Evolutionary conservation across 2,113 vertebrate species (phyloP), one percentile per base, ranked within the genome.

Genomic region (Cepphus grylle): DNA sequence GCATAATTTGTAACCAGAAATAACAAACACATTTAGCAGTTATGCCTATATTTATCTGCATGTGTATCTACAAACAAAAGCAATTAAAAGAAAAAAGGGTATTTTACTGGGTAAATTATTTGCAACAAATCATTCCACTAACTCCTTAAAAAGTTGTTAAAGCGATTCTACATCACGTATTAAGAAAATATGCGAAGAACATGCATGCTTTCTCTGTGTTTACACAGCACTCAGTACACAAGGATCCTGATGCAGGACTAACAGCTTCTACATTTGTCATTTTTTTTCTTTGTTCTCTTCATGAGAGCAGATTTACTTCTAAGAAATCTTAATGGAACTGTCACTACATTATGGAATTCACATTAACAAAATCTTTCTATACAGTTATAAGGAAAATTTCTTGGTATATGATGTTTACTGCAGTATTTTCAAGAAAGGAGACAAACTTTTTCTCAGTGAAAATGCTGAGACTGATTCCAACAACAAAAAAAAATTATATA

Each of bases 181-280:
- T 70, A 92, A 82, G 93, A 92, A 88, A 92, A 91, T 86, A 95
- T 94, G 38, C 67, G 65, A 70, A 81, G 80, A 81, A 30, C 70
- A 76, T 81, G 65, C 53, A 79, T 40, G 69, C 40, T 86, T 36
- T 42, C 56, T 58, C 36, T 53, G 40, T 86, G 52, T 79, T 88
- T 82, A 59, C 80, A 49, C 30, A 53, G 43, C 38, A 32, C 22
- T 71, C 10, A 3, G 81, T 38, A 87, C 43, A 85, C 43, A 66
- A 22, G 59, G 25, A 95, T 81, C 56, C 78, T 47, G 79, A 72
- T 11, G 13, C 30, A 81, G 23, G 45, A 71, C 30, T 38, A 93
- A 55, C 72, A 93, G 78, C 56, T 95, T 93, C 79, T 50, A 62
- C 61, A 87, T 73, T 18, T 50, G 25, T 47, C 4, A 14, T 59